Conservation (phyloP, 2,888 invertebrate genomes). For the Agrochola lychnidis region DNA sequence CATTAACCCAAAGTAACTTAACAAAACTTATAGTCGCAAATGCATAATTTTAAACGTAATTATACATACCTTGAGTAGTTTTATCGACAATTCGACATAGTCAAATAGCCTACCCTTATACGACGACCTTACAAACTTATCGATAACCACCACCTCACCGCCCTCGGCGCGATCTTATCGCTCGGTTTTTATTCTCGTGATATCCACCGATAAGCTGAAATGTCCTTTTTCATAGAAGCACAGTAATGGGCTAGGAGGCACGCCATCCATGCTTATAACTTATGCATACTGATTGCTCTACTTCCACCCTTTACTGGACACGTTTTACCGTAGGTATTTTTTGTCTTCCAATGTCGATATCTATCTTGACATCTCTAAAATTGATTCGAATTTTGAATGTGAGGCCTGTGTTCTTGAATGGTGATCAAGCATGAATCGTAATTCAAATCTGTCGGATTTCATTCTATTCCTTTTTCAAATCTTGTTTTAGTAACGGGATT, state of each 20-base stretch:
- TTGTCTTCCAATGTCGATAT: conserved; percentile 66
- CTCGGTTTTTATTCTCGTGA: conserved; percentile 89
- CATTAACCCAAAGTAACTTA: neutral
- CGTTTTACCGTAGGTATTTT: conserved; percentile 66
- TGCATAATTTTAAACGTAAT: neutral
- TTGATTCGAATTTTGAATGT: conserved; percentile 34
- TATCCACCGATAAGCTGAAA: conserved; percentile 89
- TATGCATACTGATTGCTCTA: conserved; percentile 88
- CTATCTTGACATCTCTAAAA: conserved; percentile 64
- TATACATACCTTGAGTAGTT: neutral
- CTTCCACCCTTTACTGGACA: conserved; percentile 86
- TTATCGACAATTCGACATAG: conserved; percentile 20
- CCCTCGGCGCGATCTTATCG: conserved; percentile 85
- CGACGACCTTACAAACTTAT: conserved; percentile 53
- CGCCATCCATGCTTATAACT: conserved; percentile 87
- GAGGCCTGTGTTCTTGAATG: conserved; percentile 26
- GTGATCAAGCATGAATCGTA: neutral
- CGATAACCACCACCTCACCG: conserved; percentile 41
- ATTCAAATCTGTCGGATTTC: neutral
- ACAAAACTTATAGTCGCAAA: neutral
- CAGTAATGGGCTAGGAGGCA: conserved; percentile 88
- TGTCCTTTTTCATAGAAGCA: conserved; percentile 90
- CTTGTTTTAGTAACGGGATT: neutral
- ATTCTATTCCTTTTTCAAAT: neutral
- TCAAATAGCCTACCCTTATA: conserved; percentile 12